Percentiles rank a stretch among this genome's conserved stretches.
Evolutionary conservation across 2,888 invertebrate genomes (phyloP).

Genomic region (Salticus scenicus): DNA sequence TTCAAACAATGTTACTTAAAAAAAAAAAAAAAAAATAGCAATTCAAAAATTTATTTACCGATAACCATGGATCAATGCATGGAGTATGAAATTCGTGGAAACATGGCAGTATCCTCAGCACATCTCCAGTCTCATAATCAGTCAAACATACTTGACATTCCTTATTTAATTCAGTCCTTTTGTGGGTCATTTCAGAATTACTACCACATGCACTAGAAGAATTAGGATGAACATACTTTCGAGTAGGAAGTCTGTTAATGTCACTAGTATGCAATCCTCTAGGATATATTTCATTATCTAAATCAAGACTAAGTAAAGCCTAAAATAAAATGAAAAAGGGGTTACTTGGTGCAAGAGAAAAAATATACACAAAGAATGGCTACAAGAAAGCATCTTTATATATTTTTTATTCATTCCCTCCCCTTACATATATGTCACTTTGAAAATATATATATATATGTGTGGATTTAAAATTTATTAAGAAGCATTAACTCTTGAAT

Average conservation of each 20-base stretch:
- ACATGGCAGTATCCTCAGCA: constrained; percentile 74
- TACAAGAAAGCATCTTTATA: no score
- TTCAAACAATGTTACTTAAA: no score
- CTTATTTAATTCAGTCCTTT: constrained; percentile 58
- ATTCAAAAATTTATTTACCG: no score
- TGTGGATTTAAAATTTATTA: no score
- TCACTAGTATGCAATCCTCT: constrained; percentile 60
- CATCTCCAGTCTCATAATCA: constrained; percentile 74
- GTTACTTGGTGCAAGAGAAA: no score
- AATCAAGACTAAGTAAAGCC: constrained; percentile 60
- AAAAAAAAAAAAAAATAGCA: no score
- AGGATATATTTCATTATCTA: constrained; percentile 54
- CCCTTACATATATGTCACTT: no score
- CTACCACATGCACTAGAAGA: constrained; percentile 1
- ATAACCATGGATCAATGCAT: constrained; percentile 75
- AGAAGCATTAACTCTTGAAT: no score
- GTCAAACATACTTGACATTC: constrained; percentile 75
- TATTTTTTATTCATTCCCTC: no score
- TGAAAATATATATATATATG: no score
- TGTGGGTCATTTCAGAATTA: constrained; percentile 30
- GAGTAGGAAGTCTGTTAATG: constrained; percentile 71
- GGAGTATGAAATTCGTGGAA: constrained; percentile 74
- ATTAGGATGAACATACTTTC: constrained; percentile 34
- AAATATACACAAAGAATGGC: no score
- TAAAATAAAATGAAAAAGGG: constrained; percentile 9